Evolutionary conservation across 2,113 vertebrate genomes (phyloP), one percentile per base, ranked within the genome.

Genomic region (Tachycineta bicolor): DNA sequence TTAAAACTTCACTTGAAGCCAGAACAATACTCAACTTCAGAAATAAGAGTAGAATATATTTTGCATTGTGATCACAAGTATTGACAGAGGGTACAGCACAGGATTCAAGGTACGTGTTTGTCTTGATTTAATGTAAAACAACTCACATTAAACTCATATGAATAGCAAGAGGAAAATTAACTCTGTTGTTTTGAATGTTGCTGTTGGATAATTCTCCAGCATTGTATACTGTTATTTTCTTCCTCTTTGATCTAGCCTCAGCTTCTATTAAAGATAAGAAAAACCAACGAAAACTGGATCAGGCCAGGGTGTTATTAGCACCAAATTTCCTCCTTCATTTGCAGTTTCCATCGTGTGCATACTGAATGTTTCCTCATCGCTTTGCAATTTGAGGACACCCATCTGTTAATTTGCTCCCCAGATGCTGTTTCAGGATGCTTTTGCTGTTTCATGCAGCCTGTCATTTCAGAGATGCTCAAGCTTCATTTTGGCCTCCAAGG

Each of bases 391-490:
- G 81, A 90, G 78, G 75, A 49, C 50, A 87, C 28, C 9, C 31
- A 0, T 82, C 55, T 62, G 37, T 76, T 91, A 91, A 69, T 91
- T 95, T 93, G 23, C 11, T 91, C 25, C 64, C 37, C 53, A 60
- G 74, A 79, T n/a, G 37, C 58, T 78, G 41, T 73, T 95, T 87
- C 62, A 84, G 80, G 69, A 78, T 73, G 31, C 46, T 96, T 65
- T 53, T 89, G 74, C 37, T 65, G 11, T 85, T 89, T 46, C 49
- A 64, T 39, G 6, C 53, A 94, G 65, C 26, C 81, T 92, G 43
- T 79, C 70, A 93, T 96, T 96, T 94, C 50, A 73, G 65, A 89
- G 81, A 60, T 89, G 58, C 41, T 82, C 74, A 94, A 63, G 43
- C 82, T 85, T 73, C 87, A 28, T 87, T 94, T 82, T 96, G 91